Conservation (phyloP, 2,113 vertebrate species). For the Mellivora capensis region DNA sequence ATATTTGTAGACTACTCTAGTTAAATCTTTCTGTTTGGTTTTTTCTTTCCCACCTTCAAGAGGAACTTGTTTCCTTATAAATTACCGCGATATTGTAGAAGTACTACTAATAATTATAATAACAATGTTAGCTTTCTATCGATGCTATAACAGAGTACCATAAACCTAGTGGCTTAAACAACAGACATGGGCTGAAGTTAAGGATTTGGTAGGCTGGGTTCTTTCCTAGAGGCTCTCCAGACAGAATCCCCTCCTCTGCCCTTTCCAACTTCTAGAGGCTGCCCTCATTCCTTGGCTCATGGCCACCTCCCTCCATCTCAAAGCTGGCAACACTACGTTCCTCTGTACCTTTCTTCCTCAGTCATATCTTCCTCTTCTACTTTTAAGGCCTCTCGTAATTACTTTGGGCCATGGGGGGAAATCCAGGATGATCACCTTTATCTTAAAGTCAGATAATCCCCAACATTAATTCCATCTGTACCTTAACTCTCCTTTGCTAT, state of each 20-base stretch:
- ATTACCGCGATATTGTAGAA: slow-evolving; percentile 6
- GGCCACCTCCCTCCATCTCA: not conserved
- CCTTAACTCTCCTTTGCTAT: not conserved
- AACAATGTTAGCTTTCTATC: not conserved
- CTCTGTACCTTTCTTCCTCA: not conserved
- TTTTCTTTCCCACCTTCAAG: not conserved
- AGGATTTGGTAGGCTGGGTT: not conserved
- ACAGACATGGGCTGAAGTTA: not conserved
- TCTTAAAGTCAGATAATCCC: not conserved
- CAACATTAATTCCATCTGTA: not conserved
- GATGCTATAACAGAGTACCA: not conserved
- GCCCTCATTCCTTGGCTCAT: not conserved
- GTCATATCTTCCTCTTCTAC: not conserved
- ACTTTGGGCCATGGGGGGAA: not conserved
- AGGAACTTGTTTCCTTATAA: not conserved
- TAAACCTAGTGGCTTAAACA: not conserved
- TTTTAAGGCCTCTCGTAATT: not conserved
- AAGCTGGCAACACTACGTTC: not conserved
- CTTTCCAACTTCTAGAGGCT: not conserved
- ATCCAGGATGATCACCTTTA: not conserved
- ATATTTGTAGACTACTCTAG: not conserved
- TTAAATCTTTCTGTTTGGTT: not conserved
- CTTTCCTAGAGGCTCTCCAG: not conserved
- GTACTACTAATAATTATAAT: not conserved
- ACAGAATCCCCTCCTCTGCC: not conserved